Evolutionary conservation across 2,797 vertebrate species (phyloP).

Genomic region (Acanthis flammea): DNA sequence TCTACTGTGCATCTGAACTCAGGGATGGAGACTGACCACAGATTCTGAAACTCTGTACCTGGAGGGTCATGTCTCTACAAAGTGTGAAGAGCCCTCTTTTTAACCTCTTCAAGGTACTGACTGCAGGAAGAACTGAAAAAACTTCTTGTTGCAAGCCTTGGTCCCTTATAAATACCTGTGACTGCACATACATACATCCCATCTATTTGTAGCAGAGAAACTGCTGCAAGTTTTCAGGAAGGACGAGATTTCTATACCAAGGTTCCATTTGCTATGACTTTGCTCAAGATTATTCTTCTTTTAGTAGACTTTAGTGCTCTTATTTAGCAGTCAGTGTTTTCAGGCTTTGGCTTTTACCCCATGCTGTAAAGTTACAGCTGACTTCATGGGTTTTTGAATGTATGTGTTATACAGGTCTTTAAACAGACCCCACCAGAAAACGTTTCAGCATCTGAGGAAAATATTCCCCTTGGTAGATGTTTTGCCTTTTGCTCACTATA

Average conservation of each 20-base stretch:
- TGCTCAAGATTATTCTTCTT: neutral
- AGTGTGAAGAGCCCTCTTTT: neutral
- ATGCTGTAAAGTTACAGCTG: neutral
- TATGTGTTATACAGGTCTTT: neutral
- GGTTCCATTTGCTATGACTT: neutral
- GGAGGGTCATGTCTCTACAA: neutral
- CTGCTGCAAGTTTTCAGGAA: neutral
- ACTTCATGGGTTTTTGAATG: accelerated
- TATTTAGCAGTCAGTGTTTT: neutral
- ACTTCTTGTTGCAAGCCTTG: neutral
- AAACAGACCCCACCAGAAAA: neutral
- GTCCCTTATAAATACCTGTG: neutral
- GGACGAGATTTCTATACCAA: neutral
- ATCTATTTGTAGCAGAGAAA: neutral
- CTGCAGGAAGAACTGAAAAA: neutral
- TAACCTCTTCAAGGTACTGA: neutral
- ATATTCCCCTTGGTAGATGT: neutral
- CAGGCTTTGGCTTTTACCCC: neutral
- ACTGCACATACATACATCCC: neutral
- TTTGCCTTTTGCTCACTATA: neutral
- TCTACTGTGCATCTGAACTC: neutral
- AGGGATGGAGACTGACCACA: neutral
- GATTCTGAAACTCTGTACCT: neutral
- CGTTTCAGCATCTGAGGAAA: neutral
- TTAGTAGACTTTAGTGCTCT: neutral